Evolutionary conservation across 2,113 vertebrate species (phyloP), one percentile per base, ranked within the genome.

Genomic region (Rallus limicola): DNA sequence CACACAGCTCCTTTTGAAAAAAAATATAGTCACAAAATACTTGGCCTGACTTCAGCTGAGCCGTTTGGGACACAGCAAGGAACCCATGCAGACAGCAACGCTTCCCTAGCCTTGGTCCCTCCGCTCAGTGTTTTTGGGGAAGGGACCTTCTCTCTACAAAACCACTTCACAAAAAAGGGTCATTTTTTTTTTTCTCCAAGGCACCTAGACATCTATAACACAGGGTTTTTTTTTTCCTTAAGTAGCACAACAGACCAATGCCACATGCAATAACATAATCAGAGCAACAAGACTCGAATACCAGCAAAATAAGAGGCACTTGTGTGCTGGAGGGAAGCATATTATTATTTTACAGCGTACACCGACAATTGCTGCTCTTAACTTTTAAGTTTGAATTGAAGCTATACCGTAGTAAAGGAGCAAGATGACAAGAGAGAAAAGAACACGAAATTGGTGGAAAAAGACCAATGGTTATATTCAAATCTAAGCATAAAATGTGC

Each of bases 401-500:
- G 65, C 52, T 77, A 29, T 67, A 60, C 25, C 0, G 0, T 29
- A 62, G 77, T 58, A 50, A 91, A 88, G 53, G 28, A 89, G 31
- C 56, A 71, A 64, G 80, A 95, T 75, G 83, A 83, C 15, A 93
- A 46, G 48, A 83, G 65, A 86, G 82, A 93, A 91, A 90, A 92
- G 38, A 52, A 91, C 31, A 87, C 2, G 3, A 79, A 89, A 92
- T 12, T 65, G 78, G 69, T 76, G 52, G 44, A 55, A 82, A 91
- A 86, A 82, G 69, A 89, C 74, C 67, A 85, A 79, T 0, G 3
- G 55, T 76, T 82, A 65, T 63, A 96, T 87, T 91, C 62, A 94
- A 95, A 93, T 94, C 67, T 72, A 93, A 82, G 92, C 58, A 93
- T 24, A 76, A 94, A 96, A 94, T 59, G 25, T 91, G 80, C 77